Conservation (phyloP, 2,888 invertebrate genomes). For the Leptinotarsa juncta region DNA sequence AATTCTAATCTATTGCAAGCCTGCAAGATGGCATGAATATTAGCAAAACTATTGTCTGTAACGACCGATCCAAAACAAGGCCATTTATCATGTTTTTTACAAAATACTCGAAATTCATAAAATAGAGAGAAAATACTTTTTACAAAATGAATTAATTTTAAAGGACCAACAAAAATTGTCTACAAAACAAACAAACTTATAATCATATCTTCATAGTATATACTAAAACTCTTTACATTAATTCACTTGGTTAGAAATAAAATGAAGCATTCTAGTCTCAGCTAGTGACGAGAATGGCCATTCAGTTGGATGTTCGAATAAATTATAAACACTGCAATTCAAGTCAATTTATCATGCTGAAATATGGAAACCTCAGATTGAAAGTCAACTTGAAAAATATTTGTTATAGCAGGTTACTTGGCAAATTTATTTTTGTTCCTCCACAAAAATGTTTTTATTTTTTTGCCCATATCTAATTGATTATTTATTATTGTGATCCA, state of each 20-base stretch:
- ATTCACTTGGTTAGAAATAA: neutral
- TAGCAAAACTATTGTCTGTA: neutral
- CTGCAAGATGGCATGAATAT: neutral
- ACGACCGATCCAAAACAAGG: slow-evolving; percentile 25
- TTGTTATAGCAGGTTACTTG: no score
- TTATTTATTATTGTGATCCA: no score
- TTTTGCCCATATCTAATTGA: no score
- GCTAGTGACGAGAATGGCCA: neutral
- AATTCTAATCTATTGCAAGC: neutral
- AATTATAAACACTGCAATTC: neutral
- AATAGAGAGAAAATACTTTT: slow-evolving; percentile 23
- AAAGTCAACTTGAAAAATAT: no score
- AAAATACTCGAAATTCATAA: slow-evolving; percentile 30
- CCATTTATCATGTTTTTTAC: slow-evolving; percentile 30
- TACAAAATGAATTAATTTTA: neutral
- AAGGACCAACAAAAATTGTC: neutral
- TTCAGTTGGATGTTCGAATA: neutral
- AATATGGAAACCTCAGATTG: no score
- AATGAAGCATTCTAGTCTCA: neutral
- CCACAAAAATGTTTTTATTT: no score
- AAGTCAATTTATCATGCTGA: no score
- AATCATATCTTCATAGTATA: neutral
- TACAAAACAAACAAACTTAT: neutral
- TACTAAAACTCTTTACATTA: neutral
- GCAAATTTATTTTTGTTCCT: no score